Conservation (phyloP, 2,113 vertebrate species). For the Macrotis lagotis region DNA sequence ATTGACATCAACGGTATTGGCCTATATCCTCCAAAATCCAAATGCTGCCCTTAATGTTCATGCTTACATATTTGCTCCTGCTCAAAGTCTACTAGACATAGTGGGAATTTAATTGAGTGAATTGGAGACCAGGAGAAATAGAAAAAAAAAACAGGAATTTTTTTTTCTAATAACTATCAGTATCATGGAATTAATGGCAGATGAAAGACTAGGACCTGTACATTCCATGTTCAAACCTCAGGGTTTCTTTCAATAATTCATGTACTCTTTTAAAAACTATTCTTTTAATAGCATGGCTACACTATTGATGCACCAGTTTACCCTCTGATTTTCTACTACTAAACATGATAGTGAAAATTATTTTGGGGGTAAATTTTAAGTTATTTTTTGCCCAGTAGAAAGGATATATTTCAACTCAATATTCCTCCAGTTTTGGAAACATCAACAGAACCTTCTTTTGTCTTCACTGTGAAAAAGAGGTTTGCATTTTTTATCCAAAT, state of each 20-base stretch:
- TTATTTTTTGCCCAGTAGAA: not conserved
- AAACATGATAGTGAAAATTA: not conserved
- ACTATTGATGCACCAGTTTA: not conserved
- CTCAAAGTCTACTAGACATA: not conserved
- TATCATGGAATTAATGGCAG: not conserved
- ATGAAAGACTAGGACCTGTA: not conserved
- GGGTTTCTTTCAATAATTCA: not conserved
- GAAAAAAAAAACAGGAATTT: not conserved
- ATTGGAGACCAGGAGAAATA: not conserved
- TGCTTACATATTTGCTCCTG: not conserved
- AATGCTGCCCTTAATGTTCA: not conserved
- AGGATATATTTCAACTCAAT: not conserved
- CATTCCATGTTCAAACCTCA: not conserved
- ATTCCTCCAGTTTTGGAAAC: constrained; percentile 36
- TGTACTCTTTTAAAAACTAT: not conserved
- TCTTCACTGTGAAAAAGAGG: not conserved
- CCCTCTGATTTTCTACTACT: not conserved
- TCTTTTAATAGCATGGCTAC: not conserved
- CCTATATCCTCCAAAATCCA: not conserved
- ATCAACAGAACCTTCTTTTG: not conserved
- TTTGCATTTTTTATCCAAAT: constrained; percentile 1
- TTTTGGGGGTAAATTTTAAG: not conserved
- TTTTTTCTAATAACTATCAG: not conserved
- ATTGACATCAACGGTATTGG: not conserved
- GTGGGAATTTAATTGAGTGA: not conserved